Base-by-base conservation (phyloP, 2,797 vertebrate genomes). In the Sebastes jordani region DNA sequence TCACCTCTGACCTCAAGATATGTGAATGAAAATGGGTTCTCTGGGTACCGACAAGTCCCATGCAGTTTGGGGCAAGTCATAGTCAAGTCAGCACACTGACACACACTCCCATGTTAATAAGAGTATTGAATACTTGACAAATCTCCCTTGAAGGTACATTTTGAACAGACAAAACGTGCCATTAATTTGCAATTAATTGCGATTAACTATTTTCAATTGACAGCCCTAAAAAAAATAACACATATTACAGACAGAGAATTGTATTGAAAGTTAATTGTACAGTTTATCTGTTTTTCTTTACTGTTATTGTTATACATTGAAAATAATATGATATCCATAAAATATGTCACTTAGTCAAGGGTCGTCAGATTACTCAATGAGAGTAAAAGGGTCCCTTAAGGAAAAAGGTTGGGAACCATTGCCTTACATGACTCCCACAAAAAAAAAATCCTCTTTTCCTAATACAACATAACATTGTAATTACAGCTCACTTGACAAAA, bases 401-500 rank as follows among this genome's bases (percentile, higher is more conserved):
- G 46, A 52, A 52, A 52, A 52, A n/a, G 46, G 46, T 52, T 0
- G 46, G 7, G 18, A 52, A 52, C 46, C 46, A 52, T n/a, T 52
- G 46, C 46, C 18, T 52, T 29, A n/a, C 7, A 56, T 58, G 58
- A 34, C 29, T 32, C 18, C 34, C 6, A 71, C 25, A 61, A 59
- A 59, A 30, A 29, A 30, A 8, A 8, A 32, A 8, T 1, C 13
- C 22, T 52, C 2, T 52, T 52, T 42, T 58, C 46, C 22, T 32
- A 46, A 34, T 30, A 11, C 46, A 71, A 25, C 18, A 56, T 29
- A 73, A 66, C 72, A 76, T 63, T 80, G 46, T 78, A 80, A 90
- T 91, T 83, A 70, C 76, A 80, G 38, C 61, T 65, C 64, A 80
- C 68, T 80, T 80, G 76, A 86, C 64, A 74, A 86, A 72, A 80